phyloP scores from a whole-genome alignment of 2,888 invertebrate genomes.

The Stramonita haemastoma region DNA sequence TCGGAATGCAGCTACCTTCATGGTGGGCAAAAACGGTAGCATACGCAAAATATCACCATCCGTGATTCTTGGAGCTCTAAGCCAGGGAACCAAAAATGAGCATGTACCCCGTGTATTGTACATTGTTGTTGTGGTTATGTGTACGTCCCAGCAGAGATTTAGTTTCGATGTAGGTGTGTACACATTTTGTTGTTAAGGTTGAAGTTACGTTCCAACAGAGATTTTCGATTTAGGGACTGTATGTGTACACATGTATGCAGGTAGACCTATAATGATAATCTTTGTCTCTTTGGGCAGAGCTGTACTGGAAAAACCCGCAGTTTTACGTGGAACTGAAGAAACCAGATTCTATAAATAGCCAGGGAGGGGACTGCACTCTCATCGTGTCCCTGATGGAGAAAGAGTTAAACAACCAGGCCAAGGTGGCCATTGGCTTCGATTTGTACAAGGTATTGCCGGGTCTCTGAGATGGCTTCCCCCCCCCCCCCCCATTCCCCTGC shows the following conservation, averaged over 20 bases:
- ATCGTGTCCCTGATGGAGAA: slow-evolving; percentile 97
- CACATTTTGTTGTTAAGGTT: no score
- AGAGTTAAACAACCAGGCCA: slow-evolving; percentile 86
- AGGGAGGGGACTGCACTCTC: slow-evolving; percentile 91
- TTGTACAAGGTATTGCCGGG: slow-evolving; percentile 84
- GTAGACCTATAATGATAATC: background rate
- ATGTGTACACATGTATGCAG: background rate
- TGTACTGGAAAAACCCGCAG: slow-evolving; percentile 76
- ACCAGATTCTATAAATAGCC: slow-evolving; percentile 80
- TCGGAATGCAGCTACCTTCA: no score
- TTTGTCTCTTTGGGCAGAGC: slow-evolving; percentile 68
- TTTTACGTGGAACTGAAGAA: slow-evolving; percentile 65
- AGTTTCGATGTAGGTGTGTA: no score
- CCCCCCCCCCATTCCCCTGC: background rate
- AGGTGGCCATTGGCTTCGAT: slow-evolving; percentile 95
- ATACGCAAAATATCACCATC: no score
- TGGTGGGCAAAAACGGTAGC: no score
- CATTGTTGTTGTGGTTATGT: no score
- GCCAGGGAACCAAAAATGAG: no score
- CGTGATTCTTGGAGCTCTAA: no score
- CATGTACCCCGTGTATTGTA: no score
- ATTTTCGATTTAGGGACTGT: no score
- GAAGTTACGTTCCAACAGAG: no score
- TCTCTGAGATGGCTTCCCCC: background rate
- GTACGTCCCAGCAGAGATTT: no score